A percentile compares a stretch with the other conserved stretches of the same genome.
Conservation (phyloP, 2,797 vertebrate species). For the Smutsia gigantea region DNA sequence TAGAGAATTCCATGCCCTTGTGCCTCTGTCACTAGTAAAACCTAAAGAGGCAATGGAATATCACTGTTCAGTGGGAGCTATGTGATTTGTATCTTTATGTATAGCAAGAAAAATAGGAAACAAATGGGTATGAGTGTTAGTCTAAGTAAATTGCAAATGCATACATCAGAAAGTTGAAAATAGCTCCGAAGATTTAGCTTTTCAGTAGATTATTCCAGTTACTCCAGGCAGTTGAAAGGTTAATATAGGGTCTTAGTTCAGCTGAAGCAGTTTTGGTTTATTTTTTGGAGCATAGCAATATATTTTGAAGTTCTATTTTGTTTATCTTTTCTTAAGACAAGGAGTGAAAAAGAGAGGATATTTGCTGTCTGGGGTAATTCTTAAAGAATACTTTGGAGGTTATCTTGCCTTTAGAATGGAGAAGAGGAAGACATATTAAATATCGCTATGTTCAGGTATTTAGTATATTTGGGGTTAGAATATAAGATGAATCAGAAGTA, state of each 20-base stretch:
- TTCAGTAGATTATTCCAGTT: background rate
- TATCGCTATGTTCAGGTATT: background rate
- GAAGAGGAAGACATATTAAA: background rate
- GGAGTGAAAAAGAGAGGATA: background rate
- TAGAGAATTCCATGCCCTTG: background rate
- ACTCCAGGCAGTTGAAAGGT: background rate
- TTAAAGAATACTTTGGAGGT: background rate
- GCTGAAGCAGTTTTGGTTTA: background rate
- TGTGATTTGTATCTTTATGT: background rate
- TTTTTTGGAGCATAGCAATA: background rate
- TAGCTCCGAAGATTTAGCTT: background rate
- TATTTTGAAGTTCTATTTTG: background rate
- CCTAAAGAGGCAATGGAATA: background rate
- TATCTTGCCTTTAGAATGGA: conserved; percentile 11
- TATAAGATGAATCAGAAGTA: background rate
- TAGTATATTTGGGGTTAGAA: background rate
- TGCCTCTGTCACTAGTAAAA: background rate
- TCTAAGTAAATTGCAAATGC: background rate
- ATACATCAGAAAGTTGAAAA: background rate
- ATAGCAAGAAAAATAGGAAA: background rate
- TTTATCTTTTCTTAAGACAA: background rate
- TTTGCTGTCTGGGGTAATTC: background rate
- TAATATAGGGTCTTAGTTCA: background rate
- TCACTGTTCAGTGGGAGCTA: background rate
- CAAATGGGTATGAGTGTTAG: background rate